Conservation (phyloP, 2,113 vertebrate genomes). For the Conger conger region DNA sequence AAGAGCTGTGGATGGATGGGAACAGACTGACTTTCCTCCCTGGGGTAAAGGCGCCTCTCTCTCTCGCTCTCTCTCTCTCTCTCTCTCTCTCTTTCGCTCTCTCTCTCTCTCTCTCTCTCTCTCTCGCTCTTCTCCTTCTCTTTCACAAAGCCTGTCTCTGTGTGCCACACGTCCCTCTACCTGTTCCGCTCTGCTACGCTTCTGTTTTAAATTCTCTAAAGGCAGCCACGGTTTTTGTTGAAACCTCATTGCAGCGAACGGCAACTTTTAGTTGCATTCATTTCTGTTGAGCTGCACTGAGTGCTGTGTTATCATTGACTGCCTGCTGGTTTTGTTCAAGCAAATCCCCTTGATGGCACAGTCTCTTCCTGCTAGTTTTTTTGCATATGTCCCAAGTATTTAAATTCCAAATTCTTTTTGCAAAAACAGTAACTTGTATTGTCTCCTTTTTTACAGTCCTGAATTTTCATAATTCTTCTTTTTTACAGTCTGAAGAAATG, state of each 20-base stretch:
- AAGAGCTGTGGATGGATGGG: conserved; percentile 97
- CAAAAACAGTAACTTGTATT: background rate
- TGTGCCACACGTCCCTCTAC: background rate
- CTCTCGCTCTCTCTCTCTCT: background rate
- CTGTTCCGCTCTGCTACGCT: background rate
- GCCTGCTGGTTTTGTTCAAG: background rate
- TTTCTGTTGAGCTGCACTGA: background rate
- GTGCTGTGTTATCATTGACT: background rate
- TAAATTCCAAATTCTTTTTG: background rate
- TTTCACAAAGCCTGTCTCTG: background rate
- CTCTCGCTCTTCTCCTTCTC: too few relatives aligned
- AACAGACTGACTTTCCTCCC: conserved; percentile 95
- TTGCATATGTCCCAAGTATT: background rate
- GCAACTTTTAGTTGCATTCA: background rate
- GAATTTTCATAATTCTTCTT: too few relatives aligned
- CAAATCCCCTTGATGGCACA: background rate
- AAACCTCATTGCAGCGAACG: background rate
- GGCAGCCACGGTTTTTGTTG: background rate
- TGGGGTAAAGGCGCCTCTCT: conserved; percentile 71
- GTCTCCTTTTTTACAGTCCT: background rate
- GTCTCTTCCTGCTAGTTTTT: background rate
- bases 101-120: background rate
- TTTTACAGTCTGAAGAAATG: background rate
- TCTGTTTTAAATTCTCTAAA: background rate
- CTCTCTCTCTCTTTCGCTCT: background rate